Evolutionary conservation across 2,888 invertebrate genomes (phyloP).

Genomic region (Podabrus alpinus): DNA sequence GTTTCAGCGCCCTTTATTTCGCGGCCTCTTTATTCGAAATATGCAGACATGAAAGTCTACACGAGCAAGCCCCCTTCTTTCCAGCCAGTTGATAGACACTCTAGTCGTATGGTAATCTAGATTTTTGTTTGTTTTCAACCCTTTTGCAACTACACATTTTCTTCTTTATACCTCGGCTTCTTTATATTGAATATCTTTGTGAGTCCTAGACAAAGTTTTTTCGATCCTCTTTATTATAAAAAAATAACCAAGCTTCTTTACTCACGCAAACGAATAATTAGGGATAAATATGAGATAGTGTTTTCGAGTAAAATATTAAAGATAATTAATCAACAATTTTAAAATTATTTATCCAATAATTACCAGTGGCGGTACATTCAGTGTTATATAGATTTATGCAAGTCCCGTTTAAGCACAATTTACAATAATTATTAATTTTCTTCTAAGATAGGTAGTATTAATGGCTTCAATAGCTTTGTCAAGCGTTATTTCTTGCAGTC

Average conservation of each 20-base stretch:
- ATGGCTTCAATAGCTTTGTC: not conserved
- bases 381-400: not conserved
- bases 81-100: slow-evolving; percentile 26
- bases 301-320: not conserved
- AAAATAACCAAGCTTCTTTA: not conserved
- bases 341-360: not conserved
- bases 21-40: slow-evolving; percentile 39
- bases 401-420: not conserved
- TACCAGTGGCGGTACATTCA: not conserved
- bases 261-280: not conserved
- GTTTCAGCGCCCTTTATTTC: slow-evolving; percentile 45
- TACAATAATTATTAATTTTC: not conserved
- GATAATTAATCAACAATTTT: not conserved
- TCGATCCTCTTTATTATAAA: not conserved
- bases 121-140: slow-evolving; percentile 44
- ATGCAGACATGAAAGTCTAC: slow-evolving; percentile 46
- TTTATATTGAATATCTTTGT: not conserved
- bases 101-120: slow-evolving; percentile 40
- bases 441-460: not conserved
- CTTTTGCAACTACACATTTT: slow-evolving; percentile 21
- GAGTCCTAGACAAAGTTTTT: not conserved
- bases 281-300: not conserved
- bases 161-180: slow-evolving; percentile 12
- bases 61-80: slow-evolving; percentile 23
- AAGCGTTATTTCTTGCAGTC: not conserved